phyloP scores from a whole-genome alignment of 2,888 invertebrate genomes.

The Chloroclystis v-ata region DNA sequence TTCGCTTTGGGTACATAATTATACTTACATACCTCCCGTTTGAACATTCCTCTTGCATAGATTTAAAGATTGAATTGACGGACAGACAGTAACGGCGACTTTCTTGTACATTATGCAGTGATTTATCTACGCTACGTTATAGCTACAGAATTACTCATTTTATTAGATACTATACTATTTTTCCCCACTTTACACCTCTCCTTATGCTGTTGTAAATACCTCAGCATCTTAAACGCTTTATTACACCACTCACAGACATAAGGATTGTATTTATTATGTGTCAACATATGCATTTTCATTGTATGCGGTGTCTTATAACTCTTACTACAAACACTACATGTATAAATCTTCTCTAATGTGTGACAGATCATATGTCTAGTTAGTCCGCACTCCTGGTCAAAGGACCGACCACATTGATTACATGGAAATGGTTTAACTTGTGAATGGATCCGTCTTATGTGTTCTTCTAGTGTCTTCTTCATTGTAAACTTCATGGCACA shows the following conservation, averaged over 20 bases:
- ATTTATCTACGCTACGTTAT: no score
- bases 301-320: neutral
- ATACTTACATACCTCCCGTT: no score
- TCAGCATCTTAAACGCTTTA: slow-evolving; percentile 4
- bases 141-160: neutral
- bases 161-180: neutral
- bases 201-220: slow-evolving; percentile 6
- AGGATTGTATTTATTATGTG: slow-evolving; percentile 1
- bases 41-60: no score
- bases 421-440: slow-evolving; percentile 7
- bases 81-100: no score
- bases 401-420: neutral
- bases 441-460: neutral
- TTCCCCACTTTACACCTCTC: neutral
- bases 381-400: neutral
- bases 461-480: neutral
- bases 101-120: no score
- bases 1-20: no score
- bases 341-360: neutral
- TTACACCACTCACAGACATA: slow-evolving; percentile 1
- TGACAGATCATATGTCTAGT: neutral
- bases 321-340: slow-evolving; percentile 2
- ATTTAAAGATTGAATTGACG: no score
- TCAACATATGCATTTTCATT: slow-evolving; percentile 2
- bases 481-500: slow-evolving; percentile 7